Evolutionary conservation across 2,113 vertebrate species (phyloP), one percentile per base, ranked within the genome.

Genomic region (Urocitellus parryii): DNA sequence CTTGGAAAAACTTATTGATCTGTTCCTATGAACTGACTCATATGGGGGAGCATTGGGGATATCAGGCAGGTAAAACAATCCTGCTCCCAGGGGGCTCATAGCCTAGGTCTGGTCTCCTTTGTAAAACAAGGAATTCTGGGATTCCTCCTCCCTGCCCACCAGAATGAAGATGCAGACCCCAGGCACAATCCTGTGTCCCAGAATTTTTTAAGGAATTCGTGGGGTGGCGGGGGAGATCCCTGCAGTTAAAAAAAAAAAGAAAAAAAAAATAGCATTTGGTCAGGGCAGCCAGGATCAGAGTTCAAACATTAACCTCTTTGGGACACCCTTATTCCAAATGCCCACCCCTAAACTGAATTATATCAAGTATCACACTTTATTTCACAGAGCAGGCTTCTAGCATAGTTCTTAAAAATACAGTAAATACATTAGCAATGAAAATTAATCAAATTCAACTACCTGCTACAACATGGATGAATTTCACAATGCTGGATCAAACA

Each of bases 391-490:
- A 27, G 24, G 6, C 20, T 77, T 84, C 91, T 74, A 85, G 7
- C 45, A 89, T 27, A 25, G 48, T 45, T 95, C 90, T 94, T 85
- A 42, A 95, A 90, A 87, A 76, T 88, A 58, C 86, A 88, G 83
- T 90, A 84, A 61, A 65, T 51, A 48, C 48, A 63, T 16, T 20
- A 80, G 42, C 42, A 58, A 80, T 29, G 51, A 84, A 87, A 90
- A 84, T 37, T n/a, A 88, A 68, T 82, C 63, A 93, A 93, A 79
- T 83, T 65, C 87, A 74, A 34, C 58, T 90, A 53, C 5, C 39
- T 61, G 51, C 48, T 24, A 84, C 12, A 74, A 73, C 39, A 70
- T 4, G 8, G 53, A 68, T 78, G 25, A 74, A n/a, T 27, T 79
- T 45, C 42, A 58, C 42, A 76, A 73, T 86, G 39, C 8, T 88